phyloP scores from a whole-genome alignment of 1,140 invertebrate species.

The Atta texana region DNA sequence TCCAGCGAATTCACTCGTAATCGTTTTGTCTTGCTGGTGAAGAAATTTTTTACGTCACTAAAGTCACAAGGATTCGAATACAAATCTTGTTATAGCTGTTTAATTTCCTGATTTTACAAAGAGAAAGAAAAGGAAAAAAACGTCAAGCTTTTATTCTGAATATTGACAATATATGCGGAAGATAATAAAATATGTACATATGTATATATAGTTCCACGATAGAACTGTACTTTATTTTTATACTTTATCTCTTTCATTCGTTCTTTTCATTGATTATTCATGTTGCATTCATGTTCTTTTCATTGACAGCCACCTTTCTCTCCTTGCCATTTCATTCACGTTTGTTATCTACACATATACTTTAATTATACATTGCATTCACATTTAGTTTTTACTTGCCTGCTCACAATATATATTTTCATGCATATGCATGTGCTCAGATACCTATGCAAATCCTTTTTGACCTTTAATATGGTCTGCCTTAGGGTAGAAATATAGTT shows the following conservation, averaged over 20 bases:
- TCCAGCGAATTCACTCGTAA: neutral
- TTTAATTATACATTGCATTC: constrained; percentile 30
- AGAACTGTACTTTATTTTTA: constrained; percentile 15
- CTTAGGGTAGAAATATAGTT: constrained; percentile 5
- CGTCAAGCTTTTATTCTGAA: neutral
- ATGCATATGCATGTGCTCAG: constrained; percentile 30
- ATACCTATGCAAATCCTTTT: constrained; percentile 40
- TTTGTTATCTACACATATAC: constrained; percentile 27
- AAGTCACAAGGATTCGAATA: neutral
- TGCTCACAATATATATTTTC: constrained; percentile 27
- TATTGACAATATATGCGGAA: neutral
- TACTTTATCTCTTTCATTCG: constrained; percentile 40
- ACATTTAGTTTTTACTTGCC: neutral
- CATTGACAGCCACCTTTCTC: constrained; percentile 7
- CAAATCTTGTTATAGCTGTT: neutral
- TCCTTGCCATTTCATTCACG: neutral
- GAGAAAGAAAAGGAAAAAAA: neutral
- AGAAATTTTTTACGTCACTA: neutral
- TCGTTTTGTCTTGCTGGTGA: neutral
- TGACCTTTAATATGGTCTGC: neutral
- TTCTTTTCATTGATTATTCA: constrained; percentile 29
- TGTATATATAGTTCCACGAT: neutral
- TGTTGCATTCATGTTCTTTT: constrained; percentile 26
- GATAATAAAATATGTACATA: constrained; percentile 25
- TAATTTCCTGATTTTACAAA: constrained; percentile 27